Base-by-base conservation (phyloP, 2,888 invertebrate species). In the Ommatoiulus sabulosus region DNA sequence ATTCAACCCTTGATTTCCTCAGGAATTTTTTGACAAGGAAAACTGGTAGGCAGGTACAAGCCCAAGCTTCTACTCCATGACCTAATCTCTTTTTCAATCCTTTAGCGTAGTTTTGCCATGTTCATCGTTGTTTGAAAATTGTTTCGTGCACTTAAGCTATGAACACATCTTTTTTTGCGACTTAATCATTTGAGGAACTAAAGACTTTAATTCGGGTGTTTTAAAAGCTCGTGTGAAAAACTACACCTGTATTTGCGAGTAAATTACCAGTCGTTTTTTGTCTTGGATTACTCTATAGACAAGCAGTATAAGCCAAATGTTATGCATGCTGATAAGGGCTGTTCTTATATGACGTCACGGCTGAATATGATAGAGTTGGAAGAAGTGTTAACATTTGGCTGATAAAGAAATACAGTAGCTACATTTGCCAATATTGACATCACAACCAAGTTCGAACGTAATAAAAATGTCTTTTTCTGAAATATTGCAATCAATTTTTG, bases 1-100 rank as follows among this genome's bases (percentile, higher is more conserved):
- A 63, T 63, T 63, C 63, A 63, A 63, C 63, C 63, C 63, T 63
- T 63, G 63, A 63, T 63, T 63, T 63, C 63, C 63, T 63, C 63
- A 63, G 63, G 63, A 63, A 63, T 63, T 63, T 63, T 12, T 63
- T n/a, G 63, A 63, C 63, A n/a, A 63, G 63, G 63, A 63, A 63
- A 63, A 63, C 63, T 63, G 17, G 63, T 63, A 63, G 63, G 63
- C 17, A 15, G 63, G n/a, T 63, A 63, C 63, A 63, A 63, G 63
- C 63, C 63, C 63, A 63, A 63, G 63, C 17, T 63, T 63, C 63
- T 63, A 63, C 63, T 63, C 63, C 63, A 63, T 63, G 63, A 17
- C 63, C 63, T 63, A 17, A 63, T 63, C 63, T 63, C 63, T 15
- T 63, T 63, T 63, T 63, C 63, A 63, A 3, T 63, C n/a, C 63